Percentiles rank a stretch among this genome's conserved stretches.
These are phyloP conservation scores for Bufotes viridis DNA, from an alignment of 2,797 vertebrate genomes.

Conservation along the genomic window DNA sequence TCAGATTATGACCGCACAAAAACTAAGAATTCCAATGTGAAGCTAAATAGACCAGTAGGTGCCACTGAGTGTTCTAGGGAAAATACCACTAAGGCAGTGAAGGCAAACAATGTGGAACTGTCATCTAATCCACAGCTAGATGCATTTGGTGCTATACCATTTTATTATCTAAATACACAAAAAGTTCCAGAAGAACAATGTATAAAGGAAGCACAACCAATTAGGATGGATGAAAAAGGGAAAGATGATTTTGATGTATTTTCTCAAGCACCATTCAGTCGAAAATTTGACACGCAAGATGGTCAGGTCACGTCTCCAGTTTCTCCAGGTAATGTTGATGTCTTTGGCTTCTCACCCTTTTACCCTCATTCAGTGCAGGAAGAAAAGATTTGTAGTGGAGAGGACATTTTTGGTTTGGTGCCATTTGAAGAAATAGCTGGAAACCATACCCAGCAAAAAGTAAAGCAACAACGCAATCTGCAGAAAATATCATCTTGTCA, in stretches of 20 bases:
- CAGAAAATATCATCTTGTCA: slow-evolving; percentile 91
- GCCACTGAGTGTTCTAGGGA: background rate
- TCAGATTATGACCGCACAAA: slow-evolving; percentile 74
- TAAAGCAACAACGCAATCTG: slow-evolving; percentile 87
- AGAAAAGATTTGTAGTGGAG: slow-evolving; percentile 71
- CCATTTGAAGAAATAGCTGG: slow-evolving; percentile 82
- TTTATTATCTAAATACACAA: slow-evolving; percentile 72
- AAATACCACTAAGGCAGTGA: slow-evolving; percentile 63
- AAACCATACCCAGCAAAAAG: slow-evolving; percentile 82
- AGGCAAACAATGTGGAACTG: background rate
- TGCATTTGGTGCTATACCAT: slow-evolving; percentile 89
- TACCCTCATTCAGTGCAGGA: slow-evolving; percentile 74
- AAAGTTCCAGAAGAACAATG: slow-evolving; percentile 61
- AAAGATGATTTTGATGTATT: slow-evolving; percentile 92
- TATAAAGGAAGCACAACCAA: slow-evolving; percentile 67
- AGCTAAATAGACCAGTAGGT: slow-evolving; percentile 55
- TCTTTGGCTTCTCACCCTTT: slow-evolving; percentile 92
- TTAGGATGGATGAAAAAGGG: slow-evolving; percentile 27
- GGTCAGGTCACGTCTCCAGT: slow-evolving; percentile 71
- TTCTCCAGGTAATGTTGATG: slow-evolving; percentile 79
- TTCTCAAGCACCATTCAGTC: slow-evolving; percentile 92
- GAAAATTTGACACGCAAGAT: slow-evolving; percentile 78
- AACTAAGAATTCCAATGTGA: slow-evolving; percentile 59
- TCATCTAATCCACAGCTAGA: slow-evolving; percentile 76
- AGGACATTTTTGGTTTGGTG: slow-evolving; percentile 84